These are phyloP conservation scores for Pectinophora gossypiella DNA, from an alignment of 1,140 invertebrate species.

Conservation along the genomic window DNA sequence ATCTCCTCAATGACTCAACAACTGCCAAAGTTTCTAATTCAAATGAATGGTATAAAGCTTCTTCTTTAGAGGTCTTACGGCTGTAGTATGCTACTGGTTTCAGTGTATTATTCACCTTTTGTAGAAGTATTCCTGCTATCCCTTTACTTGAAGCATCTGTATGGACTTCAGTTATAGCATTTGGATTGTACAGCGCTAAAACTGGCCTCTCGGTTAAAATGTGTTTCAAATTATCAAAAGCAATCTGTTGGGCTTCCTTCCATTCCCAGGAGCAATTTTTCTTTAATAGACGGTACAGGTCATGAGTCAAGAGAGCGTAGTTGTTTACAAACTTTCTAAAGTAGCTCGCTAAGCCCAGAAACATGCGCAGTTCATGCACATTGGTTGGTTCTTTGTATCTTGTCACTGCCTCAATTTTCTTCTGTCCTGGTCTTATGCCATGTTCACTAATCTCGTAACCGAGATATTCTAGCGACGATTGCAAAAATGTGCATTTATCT, in stretches of 20 bases:
- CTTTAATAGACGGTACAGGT: not conserved
- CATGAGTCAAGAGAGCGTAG: not conserved
- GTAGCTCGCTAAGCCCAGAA: not conserved
- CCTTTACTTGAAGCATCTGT: too few relatives aligned
- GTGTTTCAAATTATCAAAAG: not conserved
- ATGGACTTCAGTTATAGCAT: too few relatives aligned
- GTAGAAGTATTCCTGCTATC: slow-evolving; percentile 39
- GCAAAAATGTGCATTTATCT: slow-evolving; percentile 33
- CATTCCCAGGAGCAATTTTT: not conserved
- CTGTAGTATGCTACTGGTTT: too few relatives aligned
- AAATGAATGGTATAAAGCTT: slow-evolving; percentile 24
- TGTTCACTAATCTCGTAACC: slow-evolving; percentile 18
- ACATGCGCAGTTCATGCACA: not conserved
- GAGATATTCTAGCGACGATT: slow-evolving; percentile 27
- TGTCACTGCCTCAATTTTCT: too few relatives aligned
- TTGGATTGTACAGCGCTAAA: too few relatives aligned
- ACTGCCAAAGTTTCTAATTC: slow-evolving; percentile 29
- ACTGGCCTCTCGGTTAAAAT: not conserved
- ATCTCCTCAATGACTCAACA: slow-evolving; percentile 29
- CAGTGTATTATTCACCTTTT: slow-evolving; percentile 22
- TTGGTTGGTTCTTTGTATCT: not conserved
- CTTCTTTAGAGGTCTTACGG: slow-evolving; percentile 28
- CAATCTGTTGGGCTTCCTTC: not conserved
- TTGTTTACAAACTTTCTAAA: not conserved
- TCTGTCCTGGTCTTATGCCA: slow-evolving; percentile 14